Evolutionary conservation across 2,888 invertebrate species (phyloP).

Genomic region (Ochropleura leucogaster): DNA sequence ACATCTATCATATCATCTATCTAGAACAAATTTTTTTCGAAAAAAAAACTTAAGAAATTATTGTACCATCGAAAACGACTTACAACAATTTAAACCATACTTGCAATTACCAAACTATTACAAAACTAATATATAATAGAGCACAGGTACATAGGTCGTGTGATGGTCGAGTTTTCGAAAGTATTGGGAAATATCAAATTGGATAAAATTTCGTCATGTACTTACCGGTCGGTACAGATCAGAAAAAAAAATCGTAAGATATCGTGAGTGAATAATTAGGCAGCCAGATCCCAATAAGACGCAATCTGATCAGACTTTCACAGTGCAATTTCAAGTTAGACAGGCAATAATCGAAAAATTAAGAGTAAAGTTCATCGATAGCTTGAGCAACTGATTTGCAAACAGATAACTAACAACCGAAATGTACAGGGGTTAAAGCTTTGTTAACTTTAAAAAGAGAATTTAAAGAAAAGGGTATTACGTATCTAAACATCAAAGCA

Average conservation of each 20-base stretch:
- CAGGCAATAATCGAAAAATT: slow-evolving; percentile 2
- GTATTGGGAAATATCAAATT: slow-evolving; percentile 64
- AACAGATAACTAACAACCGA: not conserved
- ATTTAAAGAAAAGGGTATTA: not conserved
- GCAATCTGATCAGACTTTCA: slow-evolving; percentile 45
- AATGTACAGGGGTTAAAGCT: no score
- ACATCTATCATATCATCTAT: no score
- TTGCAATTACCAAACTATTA: slow-evolving; percentile 53
- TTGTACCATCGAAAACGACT: slow-evolving; percentile 11
- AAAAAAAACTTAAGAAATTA: not conserved
- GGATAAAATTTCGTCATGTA: slow-evolving; percentile 61
- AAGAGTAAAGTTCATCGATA: not conserved
- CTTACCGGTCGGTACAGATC: slow-evolving; percentile 46
- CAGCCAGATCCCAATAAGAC: slow-evolving; percentile 14
- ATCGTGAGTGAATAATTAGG: slow-evolving; percentile 63
- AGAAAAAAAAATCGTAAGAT: slow-evolving; percentile 47
- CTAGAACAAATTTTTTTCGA: no score
- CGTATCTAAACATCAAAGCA: not conserved
- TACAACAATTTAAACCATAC: slow-evolving; percentile 48
- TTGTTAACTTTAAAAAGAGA: not conserved
- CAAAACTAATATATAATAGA: slow-evolving; percentile 48
- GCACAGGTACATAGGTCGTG: slow-evolving; percentile 62
- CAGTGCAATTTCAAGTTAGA: slow-evolving; percentile 14
- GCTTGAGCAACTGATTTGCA: slow-evolving; percentile 15
- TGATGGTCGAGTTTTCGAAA: slow-evolving; percentile 60